Evolutionary conservation across 2,113 vertebrate genomes (phyloP).

Genomic region (Dromiciops gliroides): DNA sequence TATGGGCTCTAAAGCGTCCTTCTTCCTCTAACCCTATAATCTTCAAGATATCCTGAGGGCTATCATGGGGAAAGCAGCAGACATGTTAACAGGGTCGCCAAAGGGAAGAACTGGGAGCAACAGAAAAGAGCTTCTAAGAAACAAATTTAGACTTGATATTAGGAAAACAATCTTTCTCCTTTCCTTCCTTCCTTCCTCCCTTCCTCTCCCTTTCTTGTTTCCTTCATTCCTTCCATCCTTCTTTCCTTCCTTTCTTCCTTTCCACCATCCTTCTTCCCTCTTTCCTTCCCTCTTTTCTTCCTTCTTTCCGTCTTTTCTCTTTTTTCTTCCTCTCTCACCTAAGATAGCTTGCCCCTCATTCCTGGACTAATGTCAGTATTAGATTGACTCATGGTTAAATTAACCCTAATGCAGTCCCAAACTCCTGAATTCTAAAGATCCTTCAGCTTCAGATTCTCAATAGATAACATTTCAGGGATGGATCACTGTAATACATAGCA

Average conservation of each 20-base stretch:
- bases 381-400: neutral
- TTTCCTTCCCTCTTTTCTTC: too few relatives aligned
- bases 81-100: neutral
- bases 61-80: neutral
- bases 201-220: neutral
- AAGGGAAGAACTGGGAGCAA: neutral
- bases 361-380: neutral
- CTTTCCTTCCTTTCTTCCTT: neutral
- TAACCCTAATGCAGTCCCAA: neutral
- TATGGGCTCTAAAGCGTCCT: neutral
- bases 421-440: neutral
- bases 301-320: accelerated
- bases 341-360: neutral
- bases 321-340: neutral
- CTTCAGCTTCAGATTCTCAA: neutral
- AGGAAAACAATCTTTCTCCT: neutral
- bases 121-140: neutral
- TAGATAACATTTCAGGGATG: neutral
- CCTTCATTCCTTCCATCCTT: neutral
- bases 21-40: neutral
- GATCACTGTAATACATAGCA: neutral
- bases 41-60: neutral
- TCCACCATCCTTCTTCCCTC: too few relatives aligned
- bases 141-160: neutral
- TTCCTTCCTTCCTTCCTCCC: neutral